A percentile compares a stretch with the other conserved stretches of the same genome.
Conservation (phyloP, 1,140 invertebrate species). For the Idris sp. region DNA sequence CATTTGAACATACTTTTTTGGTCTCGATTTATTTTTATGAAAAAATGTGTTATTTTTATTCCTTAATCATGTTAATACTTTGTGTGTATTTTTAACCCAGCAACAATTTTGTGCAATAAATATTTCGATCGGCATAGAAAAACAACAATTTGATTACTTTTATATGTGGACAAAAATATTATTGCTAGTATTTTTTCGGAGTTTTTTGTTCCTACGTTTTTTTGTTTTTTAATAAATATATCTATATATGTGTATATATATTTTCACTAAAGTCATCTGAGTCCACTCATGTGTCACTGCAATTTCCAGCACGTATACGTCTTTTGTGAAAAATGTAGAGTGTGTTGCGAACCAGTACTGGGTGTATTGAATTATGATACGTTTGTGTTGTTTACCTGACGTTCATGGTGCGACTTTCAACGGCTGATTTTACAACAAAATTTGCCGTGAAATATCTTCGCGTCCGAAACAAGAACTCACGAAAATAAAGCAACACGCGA, state of each 20-base stretch:
- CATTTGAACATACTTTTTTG: no score
- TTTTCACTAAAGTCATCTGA: constrained; percentile 47
- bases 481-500: constrained; percentile 7
- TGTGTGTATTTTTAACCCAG: constrained; percentile 49
- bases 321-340: constrained; percentile 51
- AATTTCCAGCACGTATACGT: constrained; percentile 46
- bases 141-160: constrained; percentile 34
- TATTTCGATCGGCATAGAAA: constrained; percentile 44
- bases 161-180: constrained; percentile 15
- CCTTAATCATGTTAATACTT: no score
- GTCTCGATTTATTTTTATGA: no score
- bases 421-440: constrained; percentile 43
- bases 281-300: constrained; percentile 56
- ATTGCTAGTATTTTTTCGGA: not conserved
- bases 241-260: no score
- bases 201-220: constrained; percentile 1
- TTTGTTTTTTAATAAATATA: no score
- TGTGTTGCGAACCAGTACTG: constrained; percentile 40
- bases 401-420: constrained; percentile 26
- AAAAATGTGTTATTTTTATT: no score
- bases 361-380: constrained; percentile 59
- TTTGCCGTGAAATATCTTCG: constrained; percentile 46
- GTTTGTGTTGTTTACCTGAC: constrained; percentile 52
- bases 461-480: constrained; percentile 19
- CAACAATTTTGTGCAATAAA: constrained; percentile 29